phyloP scores from a whole-genome alignment of 2,797 vertebrate genomes.

The Hoplostethus atlanticus region DNA sequence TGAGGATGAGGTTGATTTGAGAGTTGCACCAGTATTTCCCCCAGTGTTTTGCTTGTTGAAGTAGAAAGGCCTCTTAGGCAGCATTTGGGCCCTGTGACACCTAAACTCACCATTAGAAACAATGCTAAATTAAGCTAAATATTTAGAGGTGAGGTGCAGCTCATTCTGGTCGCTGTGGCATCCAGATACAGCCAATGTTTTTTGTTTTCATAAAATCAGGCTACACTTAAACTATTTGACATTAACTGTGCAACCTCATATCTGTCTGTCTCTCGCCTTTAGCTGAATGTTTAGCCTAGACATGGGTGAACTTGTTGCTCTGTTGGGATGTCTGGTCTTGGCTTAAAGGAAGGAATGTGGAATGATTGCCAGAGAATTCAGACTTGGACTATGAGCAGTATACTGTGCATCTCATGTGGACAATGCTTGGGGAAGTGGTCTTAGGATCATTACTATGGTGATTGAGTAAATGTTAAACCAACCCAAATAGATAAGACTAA shows the following conservation, averaged over 20 bases:
- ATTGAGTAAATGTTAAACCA: conserved; percentile 66
- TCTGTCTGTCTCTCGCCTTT: conserved; percentile 27
- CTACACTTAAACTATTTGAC: conserved; percentile 33
- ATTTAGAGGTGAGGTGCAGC: background rate
- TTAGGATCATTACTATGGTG: conserved; percentile 55
- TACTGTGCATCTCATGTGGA: conserved; percentile 40
- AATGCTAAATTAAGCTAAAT: background rate
- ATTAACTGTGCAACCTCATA: conserved; percentile 32
- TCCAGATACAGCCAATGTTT: too few relatives aligned
- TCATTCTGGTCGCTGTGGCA: background rate
- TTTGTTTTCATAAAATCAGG: conserved; percentile 5
- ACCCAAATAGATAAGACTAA: conserved; percentile 36
- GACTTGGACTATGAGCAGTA: conserved; percentile 54
- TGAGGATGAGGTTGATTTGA: too few relatives aligned
- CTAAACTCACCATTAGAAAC: background rate
- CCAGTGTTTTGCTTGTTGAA: background rate
- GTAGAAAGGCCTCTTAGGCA: background rate
- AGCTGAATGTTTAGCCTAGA: conserved; percentile 70
- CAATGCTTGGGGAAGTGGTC: conserved; percentile 58
- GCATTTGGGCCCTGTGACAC: background rate
- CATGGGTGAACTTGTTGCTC: conserved; percentile 66
- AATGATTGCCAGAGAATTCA: conserved; percentile 67
- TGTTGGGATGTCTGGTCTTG: conserved; percentile 72
- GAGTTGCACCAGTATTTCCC: background rate
- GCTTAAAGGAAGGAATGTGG: conserved; percentile 71